These are phyloP conservation scores for Amitus sp. DNA, from an alignment of 2,888 invertebrate species.

Conservation along the genomic window DNA sequence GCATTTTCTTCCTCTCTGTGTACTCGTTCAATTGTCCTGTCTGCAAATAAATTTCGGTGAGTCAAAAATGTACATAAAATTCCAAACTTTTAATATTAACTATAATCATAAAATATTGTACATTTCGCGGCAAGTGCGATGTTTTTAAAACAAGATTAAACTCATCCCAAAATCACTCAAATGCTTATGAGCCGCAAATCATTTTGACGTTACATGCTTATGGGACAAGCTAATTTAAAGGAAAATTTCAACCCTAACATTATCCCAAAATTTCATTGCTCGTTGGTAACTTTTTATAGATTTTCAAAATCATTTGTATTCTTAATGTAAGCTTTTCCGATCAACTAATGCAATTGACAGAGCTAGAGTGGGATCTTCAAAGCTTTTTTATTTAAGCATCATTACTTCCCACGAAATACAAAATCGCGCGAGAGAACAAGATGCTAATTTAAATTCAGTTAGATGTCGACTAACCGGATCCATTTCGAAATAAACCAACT, in stretches of 20 bases:
- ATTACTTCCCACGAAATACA: constrained; percentile 54
- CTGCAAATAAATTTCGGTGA: constrained; percentile 68
- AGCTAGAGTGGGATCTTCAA: constrained; percentile 3
- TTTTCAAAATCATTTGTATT: no score
- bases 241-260: no score
- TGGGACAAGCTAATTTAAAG: no score
- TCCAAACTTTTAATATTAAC: no score
- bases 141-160: no score
- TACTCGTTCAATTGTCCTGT: constrained; percentile 98
- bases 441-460: constrained; percentile 45
- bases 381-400: constrained; percentile 51
- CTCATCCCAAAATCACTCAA: no score
- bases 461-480: constrained; percentile 83
- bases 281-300: no score
- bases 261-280: no score
- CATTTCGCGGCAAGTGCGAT: no score
- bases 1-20: constrained; percentile 96
- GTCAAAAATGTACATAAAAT: background rate
- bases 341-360: constrained; percentile 7
- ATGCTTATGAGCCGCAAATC: no score
- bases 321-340: constrained; percentile 1
- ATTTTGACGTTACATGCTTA: no score
- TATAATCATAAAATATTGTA: no score
- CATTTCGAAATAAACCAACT: constrained; percentile 99
- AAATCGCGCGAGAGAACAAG: constrained; percentile 55